Conservation (phyloP, 2,888 invertebrate species). For the Eretmocerus hayati region DNA sequence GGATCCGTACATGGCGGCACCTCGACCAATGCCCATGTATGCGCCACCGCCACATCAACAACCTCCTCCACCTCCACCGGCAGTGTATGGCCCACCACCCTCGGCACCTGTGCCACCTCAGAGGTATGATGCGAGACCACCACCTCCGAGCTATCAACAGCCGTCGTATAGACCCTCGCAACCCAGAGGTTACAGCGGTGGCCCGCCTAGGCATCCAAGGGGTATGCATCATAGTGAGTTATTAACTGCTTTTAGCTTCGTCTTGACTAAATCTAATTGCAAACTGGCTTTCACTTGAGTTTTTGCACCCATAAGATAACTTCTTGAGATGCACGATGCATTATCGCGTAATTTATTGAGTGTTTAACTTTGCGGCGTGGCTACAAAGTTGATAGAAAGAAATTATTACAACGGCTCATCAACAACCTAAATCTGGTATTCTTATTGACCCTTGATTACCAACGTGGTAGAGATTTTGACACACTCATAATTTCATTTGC, state of each 20-base stretch:
- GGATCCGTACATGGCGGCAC: constrained; percentile 39
- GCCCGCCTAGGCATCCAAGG: constrained; percentile 41
- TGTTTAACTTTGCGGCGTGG: too few species aligned
- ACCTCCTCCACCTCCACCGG: constrained; percentile 33
- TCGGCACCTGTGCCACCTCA: constrained; percentile 27
- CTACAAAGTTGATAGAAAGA: too few species aligned
- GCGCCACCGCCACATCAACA: constrained; percentile 39
- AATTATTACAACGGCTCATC: too few species aligned
- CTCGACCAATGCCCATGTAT: constrained; percentile 42
- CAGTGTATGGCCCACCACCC: constrained; percentile 33
- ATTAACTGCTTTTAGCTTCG: too few species aligned
- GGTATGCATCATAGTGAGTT: constrained; percentile 42
- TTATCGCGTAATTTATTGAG: not conserved
- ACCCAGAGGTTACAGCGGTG: constrained; percentile 44
- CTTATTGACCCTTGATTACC: too few species aligned
- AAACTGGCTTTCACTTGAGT: not conserved
- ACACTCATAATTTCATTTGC: too few species aligned
- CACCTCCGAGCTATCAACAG: constrained; percentile 30
- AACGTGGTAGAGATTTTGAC: too few species aligned
- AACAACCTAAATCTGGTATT: too few species aligned
- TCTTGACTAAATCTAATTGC: too few species aligned
- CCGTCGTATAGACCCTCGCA: constrained; percentile 38
- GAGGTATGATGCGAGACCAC: constrained; percentile 25
- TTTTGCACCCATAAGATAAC: not conserved
- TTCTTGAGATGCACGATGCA: not conserved